phyloP scores from a whole-genome alignment of 2,113 vertebrate species.

The Notiomystis cincta region DNA sequence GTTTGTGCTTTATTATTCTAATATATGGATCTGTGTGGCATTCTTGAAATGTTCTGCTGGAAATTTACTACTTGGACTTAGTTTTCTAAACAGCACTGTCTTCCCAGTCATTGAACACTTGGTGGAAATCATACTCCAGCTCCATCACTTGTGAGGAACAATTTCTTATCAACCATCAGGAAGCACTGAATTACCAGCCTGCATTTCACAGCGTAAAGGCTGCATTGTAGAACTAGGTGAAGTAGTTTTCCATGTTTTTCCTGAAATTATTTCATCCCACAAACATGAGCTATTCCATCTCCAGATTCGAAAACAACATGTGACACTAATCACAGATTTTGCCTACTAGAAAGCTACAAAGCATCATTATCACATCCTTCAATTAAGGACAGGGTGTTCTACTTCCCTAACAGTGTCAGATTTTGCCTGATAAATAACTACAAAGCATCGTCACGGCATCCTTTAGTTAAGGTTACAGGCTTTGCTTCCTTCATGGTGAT shows the following conservation, averaged over 20 bases:
- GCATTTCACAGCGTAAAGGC: background rate
- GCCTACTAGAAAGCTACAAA: background rate
- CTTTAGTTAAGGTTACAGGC: background rate
- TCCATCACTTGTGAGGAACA: background rate
- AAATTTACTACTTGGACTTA: background rate
- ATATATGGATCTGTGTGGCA: background rate
- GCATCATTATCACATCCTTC: background rate
- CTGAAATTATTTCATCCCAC: background rate
- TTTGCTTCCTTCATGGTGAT: background rate
- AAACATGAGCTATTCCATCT: background rate
- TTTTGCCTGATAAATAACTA: constrained; percentile 1
- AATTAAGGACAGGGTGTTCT: constrained; percentile 17
- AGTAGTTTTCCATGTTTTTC: background rate
- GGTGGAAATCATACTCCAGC: background rate
- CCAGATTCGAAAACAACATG: background rate
- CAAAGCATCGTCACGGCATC: background rate
- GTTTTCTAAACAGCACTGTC: background rate
- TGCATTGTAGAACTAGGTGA: background rate
- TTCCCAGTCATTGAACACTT: background rate
- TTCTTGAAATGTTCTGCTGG: background rate
- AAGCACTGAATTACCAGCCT: background rate
- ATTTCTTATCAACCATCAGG: background rate
- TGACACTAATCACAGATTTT: background rate
- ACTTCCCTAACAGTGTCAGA: background rate
- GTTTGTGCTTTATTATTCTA: background rate